Evolutionary conservation across 2,888 invertebrate genomes (phyloP).

Genomic region (Xylocampa areola): DNA sequence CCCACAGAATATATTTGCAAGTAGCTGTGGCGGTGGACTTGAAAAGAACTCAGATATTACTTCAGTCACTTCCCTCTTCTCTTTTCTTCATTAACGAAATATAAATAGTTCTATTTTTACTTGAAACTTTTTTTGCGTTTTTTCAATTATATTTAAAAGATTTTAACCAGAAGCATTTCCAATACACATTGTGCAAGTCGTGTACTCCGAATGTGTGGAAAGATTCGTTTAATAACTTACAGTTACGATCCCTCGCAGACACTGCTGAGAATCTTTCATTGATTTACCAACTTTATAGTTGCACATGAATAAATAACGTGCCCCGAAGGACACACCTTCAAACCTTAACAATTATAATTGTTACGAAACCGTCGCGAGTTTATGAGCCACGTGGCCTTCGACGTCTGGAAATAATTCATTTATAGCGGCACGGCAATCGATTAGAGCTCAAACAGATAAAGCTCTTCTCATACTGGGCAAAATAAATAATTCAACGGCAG

Average conservation of each 20-base stretch:
- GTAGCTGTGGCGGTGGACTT: neutral
- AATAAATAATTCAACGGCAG: constrained; percentile 76
- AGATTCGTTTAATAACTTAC: constrained; percentile 4
- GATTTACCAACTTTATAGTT: constrained; percentile 20
- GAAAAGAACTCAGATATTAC: constrained; percentile 6
- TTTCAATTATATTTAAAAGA: constrained; percentile 10
- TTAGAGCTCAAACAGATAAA: constrained; percentile 68
- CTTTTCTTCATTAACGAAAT: neutral
- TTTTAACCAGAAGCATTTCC: constrained; percentile 13
- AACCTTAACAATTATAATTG: constrained; percentile 61
- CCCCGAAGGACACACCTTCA: constrained; percentile 61
- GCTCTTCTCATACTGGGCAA: constrained; percentile 67
- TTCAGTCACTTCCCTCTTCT: neutral
- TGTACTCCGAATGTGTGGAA: constrained; percentile 1
- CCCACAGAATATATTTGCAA: constrained; percentile 52
- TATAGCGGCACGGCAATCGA: constrained; percentile 70
- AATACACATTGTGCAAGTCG: constrained; percentile 8
- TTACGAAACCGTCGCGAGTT: constrained; percentile 59
- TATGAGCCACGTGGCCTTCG: constrained; percentile 67
- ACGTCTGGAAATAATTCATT: constrained; percentile 72
- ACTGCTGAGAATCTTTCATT: constrained; percentile 14
- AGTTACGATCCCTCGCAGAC: constrained; percentile 14
- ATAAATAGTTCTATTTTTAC: neutral
- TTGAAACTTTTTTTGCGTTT: constrained; percentile 2
- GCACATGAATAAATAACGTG: constrained; percentile 32